phyloP scores from a whole-genome alignment of 2,113 vertebrate genomes.

The Montifringilla adamsi region DNA sequence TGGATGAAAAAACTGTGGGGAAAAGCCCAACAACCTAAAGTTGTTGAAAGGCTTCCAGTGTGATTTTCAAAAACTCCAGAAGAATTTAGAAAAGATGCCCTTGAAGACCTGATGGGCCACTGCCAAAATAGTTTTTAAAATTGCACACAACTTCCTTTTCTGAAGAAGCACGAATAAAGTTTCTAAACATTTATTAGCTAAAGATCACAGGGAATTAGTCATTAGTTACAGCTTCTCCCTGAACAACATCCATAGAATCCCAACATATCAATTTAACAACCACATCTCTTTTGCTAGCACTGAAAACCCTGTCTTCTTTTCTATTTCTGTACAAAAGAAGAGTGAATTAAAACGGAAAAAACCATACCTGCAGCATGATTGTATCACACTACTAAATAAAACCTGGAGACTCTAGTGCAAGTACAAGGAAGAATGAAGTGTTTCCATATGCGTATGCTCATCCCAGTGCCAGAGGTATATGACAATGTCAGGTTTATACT shows the following conservation, averaged over 20 bases:
- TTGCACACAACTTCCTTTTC: neutral
- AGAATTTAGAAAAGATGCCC: neutral
- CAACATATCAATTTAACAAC: conserved; percentile 33
- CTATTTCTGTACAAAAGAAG: conserved; percentile 56
- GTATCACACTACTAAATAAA: neutral
- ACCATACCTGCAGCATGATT: neutral
- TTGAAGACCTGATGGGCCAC: neutral
- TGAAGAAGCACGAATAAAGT: neutral
- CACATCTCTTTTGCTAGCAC: conserved; percentile 46
- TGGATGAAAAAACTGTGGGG: neutral
- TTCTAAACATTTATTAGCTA: conserved; percentile 48
- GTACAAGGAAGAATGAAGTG: neutral
- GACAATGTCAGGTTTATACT: neutral
- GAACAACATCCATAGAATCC: conserved; percentile 38
- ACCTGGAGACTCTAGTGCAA: neutral
- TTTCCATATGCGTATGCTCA: neutral
- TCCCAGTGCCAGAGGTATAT: neutral
- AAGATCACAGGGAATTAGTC: conserved; percentile 72
- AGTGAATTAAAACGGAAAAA: neutral
- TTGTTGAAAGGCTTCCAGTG: neutral
- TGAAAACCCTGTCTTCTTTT: conserved; percentile 58
- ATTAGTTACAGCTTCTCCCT: conserved; percentile 65
- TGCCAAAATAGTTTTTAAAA: neutral
- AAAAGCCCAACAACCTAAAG: neutral
- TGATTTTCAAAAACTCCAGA: neutral